phyloP scores from a whole-genome alignment of 2,888 invertebrate species.

The Apamea monoglypha region DNA sequence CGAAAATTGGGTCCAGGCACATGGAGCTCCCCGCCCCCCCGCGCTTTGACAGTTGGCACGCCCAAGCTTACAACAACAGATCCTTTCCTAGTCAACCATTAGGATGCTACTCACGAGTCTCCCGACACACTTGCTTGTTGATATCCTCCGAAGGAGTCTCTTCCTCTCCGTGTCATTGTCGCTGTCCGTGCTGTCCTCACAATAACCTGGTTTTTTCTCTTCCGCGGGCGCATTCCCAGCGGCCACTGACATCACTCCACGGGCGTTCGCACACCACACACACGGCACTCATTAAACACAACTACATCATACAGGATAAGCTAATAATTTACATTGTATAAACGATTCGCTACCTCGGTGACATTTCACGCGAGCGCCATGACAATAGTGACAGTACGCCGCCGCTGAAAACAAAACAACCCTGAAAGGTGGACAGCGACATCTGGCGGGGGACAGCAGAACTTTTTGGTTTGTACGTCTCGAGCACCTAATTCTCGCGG shows the following conservation, averaged over 20 bases:
- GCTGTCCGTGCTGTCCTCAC: constrained; percentile 92
- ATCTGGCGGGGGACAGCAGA: constrained; percentile 70
- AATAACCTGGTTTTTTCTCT: constrained; percentile 80
- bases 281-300: constrained; percentile 81
- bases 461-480: constrained; percentile 54
- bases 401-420: constrained; percentile 89
- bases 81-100: constrained; percentile 52
- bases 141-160: constrained; percentile 94
- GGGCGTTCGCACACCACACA: constrained; percentile 80
- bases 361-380: constrained; percentile 88
- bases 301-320: constrained; percentile 88
- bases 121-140: constrained; percentile 95
- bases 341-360: constrained; percentile 82
- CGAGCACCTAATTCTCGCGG: not conserved
- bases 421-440: constrained; percentile 69
- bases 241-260: constrained; percentile 86
- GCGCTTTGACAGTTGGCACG: constrained; percentile 82
- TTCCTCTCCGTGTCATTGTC: constrained; percentile 96
- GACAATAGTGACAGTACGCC: constrained; percentile 84
- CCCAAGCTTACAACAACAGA: constrained; percentile 72
- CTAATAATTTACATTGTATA: constrained; percentile 82
- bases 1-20: constrained; percentile 78
- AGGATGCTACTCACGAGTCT: constrained; percentile 91
- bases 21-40: constrained; percentile 77
- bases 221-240: constrained; percentile 76